These are phyloP conservation scores for Cerceris rybyensis DNA, from an alignment of 2,888 invertebrate species.

Conservation along the genomic window DNA sequence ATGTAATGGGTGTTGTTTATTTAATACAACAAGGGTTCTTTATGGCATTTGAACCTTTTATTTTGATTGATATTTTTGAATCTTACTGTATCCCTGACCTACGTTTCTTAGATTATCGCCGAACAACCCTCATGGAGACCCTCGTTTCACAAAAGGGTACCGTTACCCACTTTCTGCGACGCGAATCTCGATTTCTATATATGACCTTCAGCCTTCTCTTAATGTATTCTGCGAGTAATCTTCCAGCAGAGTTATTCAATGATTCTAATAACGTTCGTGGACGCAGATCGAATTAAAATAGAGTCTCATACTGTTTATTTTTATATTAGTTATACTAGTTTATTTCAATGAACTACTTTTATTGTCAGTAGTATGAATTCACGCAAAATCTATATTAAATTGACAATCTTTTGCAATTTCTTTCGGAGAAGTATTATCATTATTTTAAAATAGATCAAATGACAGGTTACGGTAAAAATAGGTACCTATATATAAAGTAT, in stretches of 20 bases:
- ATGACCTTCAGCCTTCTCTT: constrained; percentile 15
- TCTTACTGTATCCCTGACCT: not conserved
- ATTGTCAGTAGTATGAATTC: too few species aligned
- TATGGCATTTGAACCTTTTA: not conserved
- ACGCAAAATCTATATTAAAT: too few species aligned
- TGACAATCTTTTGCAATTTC: not conserved
- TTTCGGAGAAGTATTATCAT: not conserved
- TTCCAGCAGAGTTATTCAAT: too few species aligned
- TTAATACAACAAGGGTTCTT: not conserved
- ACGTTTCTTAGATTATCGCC: constrained; percentile 6
- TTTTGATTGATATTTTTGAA: constrained; percentile 8
- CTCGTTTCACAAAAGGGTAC: constrained; percentile 10
- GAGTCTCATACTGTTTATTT: too few species aligned
- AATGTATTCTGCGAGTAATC: not conserved
- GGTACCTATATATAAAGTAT: too few species aligned
- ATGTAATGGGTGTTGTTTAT: too few species aligned
- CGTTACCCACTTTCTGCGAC: constrained; percentile 23
- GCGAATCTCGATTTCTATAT: constrained; percentile 9
- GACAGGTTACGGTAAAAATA: too few species aligned
- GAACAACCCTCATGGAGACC: constrained; percentile 1
- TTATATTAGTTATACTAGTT: too few species aligned
- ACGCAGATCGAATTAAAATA: too few species aligned
- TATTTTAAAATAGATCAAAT: too few species aligned
- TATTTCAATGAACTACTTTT: too few species aligned
- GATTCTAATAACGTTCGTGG: too few species aligned